Percentiles rank a stretch among this genome's conserved stretches.
These are phyloP conservation scores for Heliconius melpomene DNA, from an alignment of 1,140 invertebrate species.

Conservation along the genomic window DNA sequence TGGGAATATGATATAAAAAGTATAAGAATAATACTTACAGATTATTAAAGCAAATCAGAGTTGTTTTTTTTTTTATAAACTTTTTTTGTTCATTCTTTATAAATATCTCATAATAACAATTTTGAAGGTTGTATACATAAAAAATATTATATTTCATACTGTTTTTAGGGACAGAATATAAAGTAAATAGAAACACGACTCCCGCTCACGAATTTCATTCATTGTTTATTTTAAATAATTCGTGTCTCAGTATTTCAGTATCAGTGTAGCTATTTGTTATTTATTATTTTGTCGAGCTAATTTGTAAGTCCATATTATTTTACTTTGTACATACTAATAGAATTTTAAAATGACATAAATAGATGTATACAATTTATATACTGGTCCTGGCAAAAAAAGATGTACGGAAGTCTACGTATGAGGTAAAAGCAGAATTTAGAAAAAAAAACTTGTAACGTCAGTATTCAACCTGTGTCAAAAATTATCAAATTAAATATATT, in stretches of 20 bases:
- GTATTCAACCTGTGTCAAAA: background rate
- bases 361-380: background rate
- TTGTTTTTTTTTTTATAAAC: background rate
- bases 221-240: conserved; percentile 11
- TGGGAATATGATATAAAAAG: background rate
- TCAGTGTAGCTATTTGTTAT: background rate
- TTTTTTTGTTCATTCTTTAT: background rate
- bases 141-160: background rate
- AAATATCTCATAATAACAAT: background rate
- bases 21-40: background rate
- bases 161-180: background rate
- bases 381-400: background rate
- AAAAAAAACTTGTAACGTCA: conserved; percentile 4
- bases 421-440: background rate
- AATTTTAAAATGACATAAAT: background rate
- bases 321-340: background rate
- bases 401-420: background rate
- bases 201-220: conserved; percentile 19
- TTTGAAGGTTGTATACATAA: background rate
- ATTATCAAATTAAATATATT: background rate
- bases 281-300: background rate
- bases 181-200: conserved; percentile 14
- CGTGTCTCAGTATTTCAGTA: too few species aligned
- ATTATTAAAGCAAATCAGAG: background rate
- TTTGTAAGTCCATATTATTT: background rate